Evolutionary conservation across 2,797 vertebrate species (phyloP).

Genomic region (Argentina silus): DNA sequence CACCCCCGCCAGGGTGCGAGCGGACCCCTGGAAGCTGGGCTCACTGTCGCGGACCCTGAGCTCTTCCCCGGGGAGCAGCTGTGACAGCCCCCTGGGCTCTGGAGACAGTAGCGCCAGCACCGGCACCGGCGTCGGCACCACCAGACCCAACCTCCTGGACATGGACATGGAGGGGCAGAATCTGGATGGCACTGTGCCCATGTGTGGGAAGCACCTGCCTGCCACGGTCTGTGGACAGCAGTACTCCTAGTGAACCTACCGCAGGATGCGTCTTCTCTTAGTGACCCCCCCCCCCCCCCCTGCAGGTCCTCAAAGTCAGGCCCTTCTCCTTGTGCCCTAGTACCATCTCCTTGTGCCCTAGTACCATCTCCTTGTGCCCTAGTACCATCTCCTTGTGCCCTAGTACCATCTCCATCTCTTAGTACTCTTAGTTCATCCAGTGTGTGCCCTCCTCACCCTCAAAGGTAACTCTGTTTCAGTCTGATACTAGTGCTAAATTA

Average conservation of each 20-base stretch:
- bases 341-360: too few species aligned
- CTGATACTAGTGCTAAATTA: neutral
- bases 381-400: neutral
- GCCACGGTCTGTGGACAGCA: constrained; percentile 72
- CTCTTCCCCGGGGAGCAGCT: constrained; percentile 85
- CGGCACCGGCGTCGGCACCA: too few species aligned
- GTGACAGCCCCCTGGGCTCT: constrained; percentile 79
- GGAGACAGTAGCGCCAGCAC: constrained; percentile 67
- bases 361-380: neutral
- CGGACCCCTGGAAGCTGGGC: constrained; percentile 87
- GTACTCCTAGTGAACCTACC: constrained; percentile 58
- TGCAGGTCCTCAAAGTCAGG: neutral
- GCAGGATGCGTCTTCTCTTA: neutral
- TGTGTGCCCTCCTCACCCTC: neutral
- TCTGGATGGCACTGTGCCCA: constrained; percentile 83
- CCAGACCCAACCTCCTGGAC: constrained; percentile 84
- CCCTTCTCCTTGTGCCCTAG: neutral
- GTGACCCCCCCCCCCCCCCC: neutral
- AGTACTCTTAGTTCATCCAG: neutral
- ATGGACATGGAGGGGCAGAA: constrained; percentile 91
- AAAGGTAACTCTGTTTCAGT: too few species aligned
- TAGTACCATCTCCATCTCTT: neutral
- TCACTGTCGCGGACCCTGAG: constrained; percentile 84
- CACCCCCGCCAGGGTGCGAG: constrained; percentile 75
- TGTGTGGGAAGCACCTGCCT: constrained; percentile 76